Evolutionary conservation across 2,888 invertebrate genomes (phyloP), one percentile per base, ranked within the genome.

Genomic region (Chymomyza fuscimana): DNA sequence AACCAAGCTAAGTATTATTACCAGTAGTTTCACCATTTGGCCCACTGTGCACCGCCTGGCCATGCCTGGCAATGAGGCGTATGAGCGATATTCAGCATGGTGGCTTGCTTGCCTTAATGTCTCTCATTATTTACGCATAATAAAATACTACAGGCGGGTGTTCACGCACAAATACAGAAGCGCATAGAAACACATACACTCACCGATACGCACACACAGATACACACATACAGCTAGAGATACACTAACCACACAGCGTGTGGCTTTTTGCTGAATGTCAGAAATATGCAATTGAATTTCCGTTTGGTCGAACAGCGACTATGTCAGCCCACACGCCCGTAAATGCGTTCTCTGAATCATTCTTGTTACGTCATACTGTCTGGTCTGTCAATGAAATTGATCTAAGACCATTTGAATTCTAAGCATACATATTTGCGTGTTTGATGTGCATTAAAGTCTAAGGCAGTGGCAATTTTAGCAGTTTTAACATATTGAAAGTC

Each of bases 101-200:
- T 72, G 74, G 70, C 67, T 71, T 73, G 70, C 66, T 71, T 73
- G 74, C 65, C 75, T 74, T 80, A 81, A 83, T 84, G 76, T 74
- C 77, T 72, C 73, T 76, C 77, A 82, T 81, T 82, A 80, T 81
- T 81, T 72, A 77, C 84, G 79, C 82, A 79, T 78, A 72, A 74
- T 81, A 80, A 79, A 79, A 76, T 79, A 70, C 70, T 77, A 70
- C 69, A 46, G 36, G 36, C 65, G 10, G 29, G 50, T 19, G 40
- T 22, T 54, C 52, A 16, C 40, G 12, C 52, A 16, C 52, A 54
- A 1, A 32, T 1, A 32, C 32, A 32, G 32, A 32, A 32, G 32
- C 32, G 32, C 32, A 32, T 32, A 32, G 7, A 7, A 32, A 32
- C 19, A 16, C 52, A 50, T 16, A 32, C 63, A 32, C 32, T 3